phyloP scores from a whole-genome alignment of 2,113 vertebrate species.

The Triplophysa rosa region DNA sequence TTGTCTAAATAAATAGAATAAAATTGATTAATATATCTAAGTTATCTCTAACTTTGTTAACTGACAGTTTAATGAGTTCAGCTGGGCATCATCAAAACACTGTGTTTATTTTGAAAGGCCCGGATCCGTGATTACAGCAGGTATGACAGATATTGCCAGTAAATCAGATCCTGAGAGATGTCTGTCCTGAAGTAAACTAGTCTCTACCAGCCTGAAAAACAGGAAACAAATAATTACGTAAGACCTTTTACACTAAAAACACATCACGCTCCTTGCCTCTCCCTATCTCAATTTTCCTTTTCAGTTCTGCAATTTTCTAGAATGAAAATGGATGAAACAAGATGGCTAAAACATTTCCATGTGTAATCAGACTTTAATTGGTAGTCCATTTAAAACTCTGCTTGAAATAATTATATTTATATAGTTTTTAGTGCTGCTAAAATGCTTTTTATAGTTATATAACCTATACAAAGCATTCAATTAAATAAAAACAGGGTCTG shows the following conservation, averaged over 20 bases:
- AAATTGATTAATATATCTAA: background rate
- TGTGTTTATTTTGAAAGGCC: constrained; percentile 16
- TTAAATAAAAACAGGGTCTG: too few species aligned
- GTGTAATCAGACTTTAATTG: background rate
- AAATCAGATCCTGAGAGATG: constrained; percentile 10
- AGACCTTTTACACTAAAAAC: background rate
- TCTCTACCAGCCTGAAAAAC: constrained; percentile 9
- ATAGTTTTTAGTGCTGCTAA: too few species aligned
- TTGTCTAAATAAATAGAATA: background rate
- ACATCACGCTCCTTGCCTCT: background rate
- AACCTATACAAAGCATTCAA: too few species aligned
- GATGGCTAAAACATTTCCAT: background rate
- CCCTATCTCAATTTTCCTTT: background rate
- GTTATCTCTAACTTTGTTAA: background rate
- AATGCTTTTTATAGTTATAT: too few species aligned
- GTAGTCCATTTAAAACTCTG: background rate
- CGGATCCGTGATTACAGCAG: background rate
- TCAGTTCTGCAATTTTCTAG: background rate
- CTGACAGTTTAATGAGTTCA: constrained; percentile 2
- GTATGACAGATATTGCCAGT: background rate
- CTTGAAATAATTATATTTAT: background rate
- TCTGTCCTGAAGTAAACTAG: constrained; percentile 6
- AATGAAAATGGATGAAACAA: background rate
- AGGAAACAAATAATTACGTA: constrained; percentile 28
- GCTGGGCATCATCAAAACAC: background rate